A percentile compares a stretch with the other conserved stretches of the same genome.
phyloP scores from a whole-genome alignment of 2,888 invertebrate species.

The Linnaemya tessellans region DNA sequence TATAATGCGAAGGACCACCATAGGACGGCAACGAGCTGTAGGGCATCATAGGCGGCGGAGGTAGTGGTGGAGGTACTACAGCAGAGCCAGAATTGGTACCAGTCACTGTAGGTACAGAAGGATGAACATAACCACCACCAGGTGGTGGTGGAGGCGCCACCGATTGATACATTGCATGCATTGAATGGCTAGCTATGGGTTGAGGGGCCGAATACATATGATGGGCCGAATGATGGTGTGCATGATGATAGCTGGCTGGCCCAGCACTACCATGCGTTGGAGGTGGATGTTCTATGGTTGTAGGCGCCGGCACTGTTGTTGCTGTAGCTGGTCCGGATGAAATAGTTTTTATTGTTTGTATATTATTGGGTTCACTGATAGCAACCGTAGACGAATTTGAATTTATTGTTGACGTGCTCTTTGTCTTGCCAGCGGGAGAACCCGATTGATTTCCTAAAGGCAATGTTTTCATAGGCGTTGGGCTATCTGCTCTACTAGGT shows the following conservation, averaged over 20 bases:
- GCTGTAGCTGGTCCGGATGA: conserved; percentile 74
- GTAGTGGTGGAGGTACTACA: conserved; percentile 66
- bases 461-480: conserved; percentile 77
- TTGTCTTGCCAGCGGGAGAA: conserved; percentile 73
- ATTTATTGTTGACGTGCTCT: conserved; percentile 55
- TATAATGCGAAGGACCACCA: conserved; percentile 61
- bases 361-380: conserved; percentile 77
- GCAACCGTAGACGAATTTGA: conserved; percentile 13
- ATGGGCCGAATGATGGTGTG: conserved; percentile 62
- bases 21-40: conserved; percentile 50
- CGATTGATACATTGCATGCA: conserved; percentile 82
- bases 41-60: conserved; percentile 61
- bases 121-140: conserved; percentile 73
- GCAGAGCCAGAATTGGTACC: conserved; percentile 58
- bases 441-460: conserved; percentile 67
- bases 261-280: conserved; percentile 65
- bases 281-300: conserved; percentile 68
- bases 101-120: conserved; percentile 63
- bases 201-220: conserved; percentile 73
- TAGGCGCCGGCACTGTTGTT: conserved; percentile 72
- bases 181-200: conserved; percentile 71
- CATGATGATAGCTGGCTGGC: conserved; percentile 68
- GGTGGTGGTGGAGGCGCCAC: conserved; percentile 80
- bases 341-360: conserved; percentile 80
- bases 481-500: conserved; percentile 87